phyloP scores from a whole-genome alignment of 2,888 invertebrate species.

The Yponomeuta evonymella region DNA sequence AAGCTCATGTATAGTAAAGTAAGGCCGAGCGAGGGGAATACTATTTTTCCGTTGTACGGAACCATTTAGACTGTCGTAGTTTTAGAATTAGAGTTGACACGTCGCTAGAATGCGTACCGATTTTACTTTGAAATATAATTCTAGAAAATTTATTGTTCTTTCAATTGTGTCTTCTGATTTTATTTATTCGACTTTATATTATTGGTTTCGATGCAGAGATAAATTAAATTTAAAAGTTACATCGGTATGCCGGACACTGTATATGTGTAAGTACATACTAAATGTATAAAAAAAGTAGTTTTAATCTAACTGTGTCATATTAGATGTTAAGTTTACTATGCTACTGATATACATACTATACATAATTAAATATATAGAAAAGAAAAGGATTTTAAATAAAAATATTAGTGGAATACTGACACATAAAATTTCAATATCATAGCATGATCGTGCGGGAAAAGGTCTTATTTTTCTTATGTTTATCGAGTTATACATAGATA shows the following conservation, averaged over 20 bases:
- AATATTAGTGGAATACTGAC: conserved; percentile 67
- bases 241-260: conserved; percentile 50
- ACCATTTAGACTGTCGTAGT: conserved; percentile 71
- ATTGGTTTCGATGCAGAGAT: not conserved
- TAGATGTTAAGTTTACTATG: conserved; percentile 70
- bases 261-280: conserved; percentile 72
- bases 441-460: conserved; percentile 5
- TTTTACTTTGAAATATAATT: conserved; percentile 29
- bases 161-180: conserved; percentile 4
- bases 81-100: conserved; percentile 51
- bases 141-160: not conserved
- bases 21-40: conserved; percentile 53
- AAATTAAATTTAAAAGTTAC: conserved; percentile 28
- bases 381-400: conserved; percentile 46
- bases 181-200: not conserved
- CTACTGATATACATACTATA: conserved; percentile 65
- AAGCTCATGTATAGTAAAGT: conserved; percentile 54
- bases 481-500: not conserved
- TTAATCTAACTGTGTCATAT: conserved; percentile 75
- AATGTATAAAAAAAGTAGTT: conserved; percentile 66
- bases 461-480: conserved; percentile 11
- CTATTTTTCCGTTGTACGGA: conserved; percentile 74
- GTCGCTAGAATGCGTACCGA: conserved; percentile 61
- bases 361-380: conserved; percentile 62
- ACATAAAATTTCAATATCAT: conserved; percentile 28